Base-by-base conservation (phyloP, 1,140 invertebrate species). In the Cryptotermes secundus region DNA sequence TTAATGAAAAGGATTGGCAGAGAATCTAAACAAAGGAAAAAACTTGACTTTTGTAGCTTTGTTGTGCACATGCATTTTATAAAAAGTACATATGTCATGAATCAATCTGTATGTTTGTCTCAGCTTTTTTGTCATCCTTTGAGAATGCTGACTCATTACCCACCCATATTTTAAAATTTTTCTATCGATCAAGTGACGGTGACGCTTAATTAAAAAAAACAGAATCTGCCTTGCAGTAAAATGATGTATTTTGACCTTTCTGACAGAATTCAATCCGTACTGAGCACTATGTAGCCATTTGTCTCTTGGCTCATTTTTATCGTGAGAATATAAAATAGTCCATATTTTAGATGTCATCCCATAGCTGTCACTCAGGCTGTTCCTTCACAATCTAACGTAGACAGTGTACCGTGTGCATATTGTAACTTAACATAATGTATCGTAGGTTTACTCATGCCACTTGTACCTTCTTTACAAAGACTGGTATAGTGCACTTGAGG, bases 61-160 rank as follows among this genome's bases (percentile, higher is more conserved):
- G 35, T 85, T 72, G 85, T 83, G 80, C 85, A 85, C 85, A 45
- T 45, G 35, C 79, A 80, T 85, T 85, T 85, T 83, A 79, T 83
- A 85, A 80, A 45, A 84, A 84, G 53, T 84, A 84, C 79, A 80
- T 72, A 31, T 84, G 83, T 84, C 79, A 72, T 84, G 31, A 31
- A 82, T 45, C 19, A 31, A 82, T 82, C 38, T 82, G 45, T 82
- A 82, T 82, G 53, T 82, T 45, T 82, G 45, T 82, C 38, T 82
- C 81, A 31, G 45, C 36, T 45, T 82, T 42, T 82, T 82, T 45
- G 81, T 82, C 42, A 82, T 82, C 81, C 53, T 82, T 82, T 49
- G 42, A 49, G 81, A 82, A 82, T 31, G n/a, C 36, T 82, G n/a
- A 53, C 42, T 82, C 19, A 49, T 82, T 82, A 34, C 53, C 42